These are phyloP conservation scores for Parapristionchus giblindavisi DNA, from an alignment of 2,888 invertebrate genomes.

Conservation along the genomic window DNA sequence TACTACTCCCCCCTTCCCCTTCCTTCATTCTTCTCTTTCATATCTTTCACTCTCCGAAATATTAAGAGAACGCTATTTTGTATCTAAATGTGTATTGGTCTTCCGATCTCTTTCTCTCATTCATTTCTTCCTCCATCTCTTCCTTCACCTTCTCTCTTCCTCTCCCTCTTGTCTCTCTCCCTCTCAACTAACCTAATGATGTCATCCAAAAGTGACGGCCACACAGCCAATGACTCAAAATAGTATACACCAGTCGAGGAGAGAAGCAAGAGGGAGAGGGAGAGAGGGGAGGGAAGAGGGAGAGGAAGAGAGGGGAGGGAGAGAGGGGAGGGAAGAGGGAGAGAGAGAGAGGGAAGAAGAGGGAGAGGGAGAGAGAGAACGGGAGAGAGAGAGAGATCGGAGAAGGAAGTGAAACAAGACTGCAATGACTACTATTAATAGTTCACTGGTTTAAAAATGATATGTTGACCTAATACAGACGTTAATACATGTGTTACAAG, in stretches of 20 bases:
- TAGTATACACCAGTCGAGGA: too few species aligned
- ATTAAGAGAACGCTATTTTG: too few species aligned
- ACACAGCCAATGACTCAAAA: too few species aligned
- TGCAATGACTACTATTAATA: too few species aligned
- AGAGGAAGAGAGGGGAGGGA: not conserved
- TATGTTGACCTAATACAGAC: too few species aligned
- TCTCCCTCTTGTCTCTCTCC: not conserved
- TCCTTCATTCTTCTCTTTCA: too few species aligned
- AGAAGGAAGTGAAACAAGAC: too few species aligned
- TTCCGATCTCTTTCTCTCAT: not conserved
- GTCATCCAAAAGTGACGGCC: not conserved
- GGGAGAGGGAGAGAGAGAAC: too few species aligned
- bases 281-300: not conserved
- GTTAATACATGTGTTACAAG: too few species aligned
- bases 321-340: not conserved
- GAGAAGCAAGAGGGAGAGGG: not conserved
- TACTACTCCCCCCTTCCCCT: constrained; percentile 1
- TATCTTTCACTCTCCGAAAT: too few species aligned
- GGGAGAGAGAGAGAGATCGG: too few species aligned
- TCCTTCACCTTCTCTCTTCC: not conserved
- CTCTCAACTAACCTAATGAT: not conserved
- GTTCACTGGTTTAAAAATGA: too few species aligned
- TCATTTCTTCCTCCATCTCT: not conserved
- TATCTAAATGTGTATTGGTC: not conserved
- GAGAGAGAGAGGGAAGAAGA: not conserved